Evolutionary conservation across 2,797 vertebrate species (phyloP), one percentile per base, ranked within the genome.

Genomic region (Emydoidea blandingii): DNA sequence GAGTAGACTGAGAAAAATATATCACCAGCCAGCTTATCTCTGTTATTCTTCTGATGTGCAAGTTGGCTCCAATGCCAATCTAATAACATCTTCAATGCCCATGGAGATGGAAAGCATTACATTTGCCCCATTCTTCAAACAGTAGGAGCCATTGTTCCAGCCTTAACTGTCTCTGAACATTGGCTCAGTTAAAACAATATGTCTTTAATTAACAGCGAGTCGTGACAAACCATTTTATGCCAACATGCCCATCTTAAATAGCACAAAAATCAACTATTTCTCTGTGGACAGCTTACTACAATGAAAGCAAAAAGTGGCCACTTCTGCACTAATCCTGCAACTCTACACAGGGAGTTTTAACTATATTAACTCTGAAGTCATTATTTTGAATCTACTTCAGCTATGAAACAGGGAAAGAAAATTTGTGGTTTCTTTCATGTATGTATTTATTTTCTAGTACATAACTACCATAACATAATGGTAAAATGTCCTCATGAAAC

Each of bases 331-430:
- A 53, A 86, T 83, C 80, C 41, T 89, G 1, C 2, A 84, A 41
- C 25, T 85, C 44, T 27, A 44, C 9, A 49, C 0, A 74, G 6
- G 80, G 34, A 57, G 27, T 0, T 81, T 56, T 57, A 87, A 92
- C 68, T 44, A 68, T 91, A 31, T 91, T 94, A 76, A 92, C 83
- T 82, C 52, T 90, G 31, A 88, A 27, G 3, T 92, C 88, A 93
- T 59, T 83, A 41, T 19, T 53, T 52, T 31, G 44, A 95, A 59
- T 3, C 52, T 49, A 31, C 41, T 49, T 78, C 25, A 29, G 29
- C 44, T 0, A 68, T 0, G 12, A 89, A 86, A 89, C 1, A 41
- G 3, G 16, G 47, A 79, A 68, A 91, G 78, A 29, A 15, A 54
- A 50, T 2, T 1, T 49, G 49, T 91, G 52, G 59, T 79, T 95